phyloP scores from a whole-genome alignment of 2,797 vertebrate genomes.

The Simalia tracyae region DNA sequence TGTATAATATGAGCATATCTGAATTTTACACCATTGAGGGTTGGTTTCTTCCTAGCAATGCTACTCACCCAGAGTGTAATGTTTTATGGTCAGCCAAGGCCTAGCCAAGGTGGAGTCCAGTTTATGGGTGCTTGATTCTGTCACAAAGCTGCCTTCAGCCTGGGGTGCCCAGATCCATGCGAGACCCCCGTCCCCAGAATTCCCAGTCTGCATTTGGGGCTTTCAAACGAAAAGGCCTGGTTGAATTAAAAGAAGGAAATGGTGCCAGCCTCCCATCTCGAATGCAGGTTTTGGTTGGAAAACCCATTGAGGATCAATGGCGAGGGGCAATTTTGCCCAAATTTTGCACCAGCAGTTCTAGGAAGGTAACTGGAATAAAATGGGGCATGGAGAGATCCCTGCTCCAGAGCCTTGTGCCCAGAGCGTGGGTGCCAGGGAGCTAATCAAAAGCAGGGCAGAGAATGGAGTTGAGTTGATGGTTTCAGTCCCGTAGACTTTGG shows the following conservation, averaged over 20 bases:
- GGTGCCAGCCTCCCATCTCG: neutral
- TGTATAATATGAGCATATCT: slow-evolving; percentile 42
- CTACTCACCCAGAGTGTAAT: neutral
- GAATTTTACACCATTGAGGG: slow-evolving; percentile 9
- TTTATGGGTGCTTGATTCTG: neutral
- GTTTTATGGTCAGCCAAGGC: no score
- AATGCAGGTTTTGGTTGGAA: neutral
- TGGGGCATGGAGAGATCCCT: neutral
- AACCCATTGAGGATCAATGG: neutral
- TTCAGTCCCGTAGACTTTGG: neutral
- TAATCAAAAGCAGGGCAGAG: neutral
- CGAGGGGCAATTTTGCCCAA: neutral
- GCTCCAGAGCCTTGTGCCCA: neutral
- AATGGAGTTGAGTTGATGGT: neutral
- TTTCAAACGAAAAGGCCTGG: no score
- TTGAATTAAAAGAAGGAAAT: neutral
- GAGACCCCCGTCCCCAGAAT: slow-evolving; percentile 2
- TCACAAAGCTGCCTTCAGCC: neutral
- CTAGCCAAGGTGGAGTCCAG: no score
- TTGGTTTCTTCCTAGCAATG: neutral
- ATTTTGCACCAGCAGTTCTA: no score
- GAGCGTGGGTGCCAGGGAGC: neutral
- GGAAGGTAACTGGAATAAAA: no score
- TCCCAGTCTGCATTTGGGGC: neutral
- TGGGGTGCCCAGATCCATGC: neutral